A percentile compares a stretch with the other conserved stretches of the same genome.
These are phyloP conservation scores for Zelostemma sp. DNA, from an alignment of 1,140 invertebrate genomes.

Conservation along the genomic window DNA sequence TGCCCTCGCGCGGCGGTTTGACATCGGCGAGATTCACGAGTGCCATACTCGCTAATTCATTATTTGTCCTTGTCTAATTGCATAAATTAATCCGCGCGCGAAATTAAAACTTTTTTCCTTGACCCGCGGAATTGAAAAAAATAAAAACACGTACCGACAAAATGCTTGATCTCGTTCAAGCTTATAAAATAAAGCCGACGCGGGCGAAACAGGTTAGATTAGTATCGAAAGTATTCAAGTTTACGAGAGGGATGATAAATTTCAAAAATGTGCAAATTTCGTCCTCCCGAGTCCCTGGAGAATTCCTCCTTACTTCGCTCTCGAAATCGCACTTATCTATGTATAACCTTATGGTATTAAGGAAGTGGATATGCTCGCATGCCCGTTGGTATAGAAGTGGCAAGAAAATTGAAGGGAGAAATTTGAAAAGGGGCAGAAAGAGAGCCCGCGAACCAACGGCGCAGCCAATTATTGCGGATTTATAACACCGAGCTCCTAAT, in stretches of 20 bases:
- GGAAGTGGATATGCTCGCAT: slow-evolving; percentile 22
- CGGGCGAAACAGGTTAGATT: neutral
- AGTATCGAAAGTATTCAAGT: neutral
- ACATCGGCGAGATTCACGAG: slow-evolving; percentile 24
- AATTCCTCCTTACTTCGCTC: slow-evolving; percentile 1
- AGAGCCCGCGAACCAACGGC: slow-evolving; percentile 52
- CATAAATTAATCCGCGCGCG: neutral
- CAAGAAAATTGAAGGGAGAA: slow-evolving; percentile 59
- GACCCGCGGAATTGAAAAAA: too few species aligned
- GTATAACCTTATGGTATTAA: slow-evolving; percentile 10
- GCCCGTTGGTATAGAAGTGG: slow-evolving; percentile 30
- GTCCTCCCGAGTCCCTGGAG: neutral
- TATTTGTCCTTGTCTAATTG: neutral
- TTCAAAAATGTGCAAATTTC: slow-evolving; percentile 10
- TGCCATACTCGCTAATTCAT: slow-evolving; percentile 3
- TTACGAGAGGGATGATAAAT: neutral
- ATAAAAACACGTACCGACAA: too few species aligned
- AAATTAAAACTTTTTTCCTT: neutral
- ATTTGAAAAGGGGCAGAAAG: slow-evolving; percentile 50
- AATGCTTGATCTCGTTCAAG: too few species aligned
- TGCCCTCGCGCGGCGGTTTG: slow-evolving; percentile 19
- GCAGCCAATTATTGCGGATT: slow-evolving; percentile 68
- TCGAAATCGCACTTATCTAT: slow-evolving; percentile 1
- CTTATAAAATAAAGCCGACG: too few species aligned
- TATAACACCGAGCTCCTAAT: slow-evolving; percentile 62